Percentiles rank a stretch among this genome's conserved stretches.
Conservation (phyloP, 2,888 invertebrate species). For the Pammene fasciana region DNA sequence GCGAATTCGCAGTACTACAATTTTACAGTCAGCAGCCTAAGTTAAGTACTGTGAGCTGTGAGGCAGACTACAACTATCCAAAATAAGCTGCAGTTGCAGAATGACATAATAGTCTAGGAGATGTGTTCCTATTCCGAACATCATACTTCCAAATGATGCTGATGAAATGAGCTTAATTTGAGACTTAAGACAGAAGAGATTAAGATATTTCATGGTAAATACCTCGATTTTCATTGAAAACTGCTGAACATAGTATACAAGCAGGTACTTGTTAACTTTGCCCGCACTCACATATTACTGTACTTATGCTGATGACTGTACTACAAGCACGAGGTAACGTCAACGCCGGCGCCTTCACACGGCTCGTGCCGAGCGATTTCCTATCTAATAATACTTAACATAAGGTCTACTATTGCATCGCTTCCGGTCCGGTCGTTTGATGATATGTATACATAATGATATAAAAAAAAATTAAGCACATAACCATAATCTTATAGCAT, state of each 20-base stretch:
- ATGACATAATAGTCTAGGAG: too few relatives aligned
- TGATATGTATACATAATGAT: conserved; percentile 1
- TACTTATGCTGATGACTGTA: conserved; percentile 8
- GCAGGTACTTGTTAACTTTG: too few relatives aligned
- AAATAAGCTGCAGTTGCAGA: not conserved
- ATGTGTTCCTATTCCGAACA: too few relatives aligned
- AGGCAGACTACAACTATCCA: not conserved
- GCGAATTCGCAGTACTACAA: not conserved
- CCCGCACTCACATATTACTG: not conserved
- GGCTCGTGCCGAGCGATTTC: conserved; percentile 7
- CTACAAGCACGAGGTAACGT: not conserved
- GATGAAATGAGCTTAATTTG: too few relatives aligned
- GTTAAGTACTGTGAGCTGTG: too few relatives aligned
- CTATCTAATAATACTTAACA: conserved; percentile 39
- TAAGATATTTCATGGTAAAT: too few relatives aligned
- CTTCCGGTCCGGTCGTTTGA: conserved; percentile 7
- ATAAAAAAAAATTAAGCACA: too few relatives aligned
- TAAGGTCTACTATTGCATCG: conserved; percentile 34
- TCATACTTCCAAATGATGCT: too few relatives aligned
- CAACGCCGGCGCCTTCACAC: conserved; percentile 9
- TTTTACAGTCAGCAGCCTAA: conserved; percentile 2
- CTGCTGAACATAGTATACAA: too few relatives aligned
- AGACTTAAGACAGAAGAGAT: too few relatives aligned
- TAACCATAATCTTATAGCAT: too few relatives aligned
- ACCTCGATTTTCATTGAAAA: too few relatives aligned